Conservation (phyloP, 2,113 vertebrate species). For the Ceyx cyanopectus region DNA sequence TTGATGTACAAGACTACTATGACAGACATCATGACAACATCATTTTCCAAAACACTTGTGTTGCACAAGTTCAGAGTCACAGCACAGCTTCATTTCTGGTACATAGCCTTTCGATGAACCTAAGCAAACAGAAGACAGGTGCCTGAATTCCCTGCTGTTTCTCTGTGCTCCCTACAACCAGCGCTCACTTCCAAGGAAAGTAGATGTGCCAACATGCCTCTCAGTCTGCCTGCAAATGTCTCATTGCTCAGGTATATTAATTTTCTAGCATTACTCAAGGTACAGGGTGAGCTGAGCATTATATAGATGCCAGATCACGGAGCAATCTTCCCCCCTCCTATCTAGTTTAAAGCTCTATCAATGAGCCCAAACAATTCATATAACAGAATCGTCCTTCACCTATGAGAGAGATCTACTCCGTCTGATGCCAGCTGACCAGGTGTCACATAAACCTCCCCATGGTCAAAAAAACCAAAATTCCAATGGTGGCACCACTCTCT, state of each 20-base stretch:
- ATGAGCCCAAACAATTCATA: no score
- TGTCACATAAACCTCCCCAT: no score
- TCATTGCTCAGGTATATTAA: background rate
- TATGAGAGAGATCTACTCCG: no score
- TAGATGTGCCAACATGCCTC: background rate
- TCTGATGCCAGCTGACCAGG: no score
- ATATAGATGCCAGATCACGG: background rate
- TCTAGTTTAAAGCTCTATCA: no score
- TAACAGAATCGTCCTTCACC: no score
- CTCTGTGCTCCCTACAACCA: background rate
- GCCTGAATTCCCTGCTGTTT: rapidly evolving
- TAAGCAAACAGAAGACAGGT: background rate
- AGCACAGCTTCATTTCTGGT: background rate
- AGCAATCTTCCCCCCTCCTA: no score
- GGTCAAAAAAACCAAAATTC: no score
- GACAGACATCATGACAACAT: background rate
- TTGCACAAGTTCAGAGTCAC: background rate
- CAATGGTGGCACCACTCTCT: no score
- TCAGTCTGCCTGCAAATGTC: background rate
- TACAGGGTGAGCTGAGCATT: background rate
- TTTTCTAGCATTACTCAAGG: background rate
- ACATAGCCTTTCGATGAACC: background rate
- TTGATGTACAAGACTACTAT: background rate
- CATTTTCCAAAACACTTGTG: background rate
- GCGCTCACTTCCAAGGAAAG: rapidly evolving